phyloP scores from a whole-genome alignment of 1,140 invertebrate genomes.

The Aphelenchoides fujianensis region DNA sequence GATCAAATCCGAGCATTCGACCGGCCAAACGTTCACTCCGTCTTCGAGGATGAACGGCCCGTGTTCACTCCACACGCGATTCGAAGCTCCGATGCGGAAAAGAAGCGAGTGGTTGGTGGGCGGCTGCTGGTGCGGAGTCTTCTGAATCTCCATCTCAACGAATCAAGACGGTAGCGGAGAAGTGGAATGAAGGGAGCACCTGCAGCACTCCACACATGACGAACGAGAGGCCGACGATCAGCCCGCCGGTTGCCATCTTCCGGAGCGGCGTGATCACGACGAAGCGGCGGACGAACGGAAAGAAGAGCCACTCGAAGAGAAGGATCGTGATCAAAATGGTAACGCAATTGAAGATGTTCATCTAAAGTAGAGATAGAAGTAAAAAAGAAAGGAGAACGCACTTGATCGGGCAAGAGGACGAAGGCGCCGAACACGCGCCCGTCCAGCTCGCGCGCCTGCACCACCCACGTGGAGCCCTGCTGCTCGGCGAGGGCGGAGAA shows the following conservation, averaged over 20 bases:
- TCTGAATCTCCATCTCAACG: slow-evolving; percentile 34
- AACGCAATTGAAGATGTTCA: slow-evolving; percentile 69
- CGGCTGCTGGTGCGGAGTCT: slow-evolving; percentile 42
- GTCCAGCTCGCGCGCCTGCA: slow-evolving; percentile 60
- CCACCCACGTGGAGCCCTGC: slow-evolving; percentile 51
- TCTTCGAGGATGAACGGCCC: slow-evolving; percentile 20
- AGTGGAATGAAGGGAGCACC: background rate
- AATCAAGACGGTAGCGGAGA: background rate
- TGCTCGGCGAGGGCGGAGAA: slow-evolving; percentile 69
- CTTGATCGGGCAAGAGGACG: slow-evolving; percentile 78
- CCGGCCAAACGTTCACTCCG: slow-evolving; percentile 35
- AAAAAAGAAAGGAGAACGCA: no score
- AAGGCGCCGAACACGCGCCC: slow-evolving; percentile 60
- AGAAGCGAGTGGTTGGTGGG: slow-evolving; percentile 36
- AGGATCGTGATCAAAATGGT: slow-evolving; percentile 57
- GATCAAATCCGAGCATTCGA: slow-evolving; percentile 32
- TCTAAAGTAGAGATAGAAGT: no score
- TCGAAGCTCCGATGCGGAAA: slow-evolving; percentile 37
- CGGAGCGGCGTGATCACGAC: slow-evolving; percentile 71
- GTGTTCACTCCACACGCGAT: slow-evolving; percentile 8
- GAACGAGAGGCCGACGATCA: slow-evolving; percentile 43
- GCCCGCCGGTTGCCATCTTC: slow-evolving; percentile 43
- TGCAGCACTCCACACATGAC: slow-evolving; percentile 45
- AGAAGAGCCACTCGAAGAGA: slow-evolving; percentile 57
- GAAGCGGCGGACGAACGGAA: slow-evolving; percentile 63